phyloP scores from a whole-genome alignment of 1,140 invertebrate genomes.

The Ooceraea biroi region DNA sequence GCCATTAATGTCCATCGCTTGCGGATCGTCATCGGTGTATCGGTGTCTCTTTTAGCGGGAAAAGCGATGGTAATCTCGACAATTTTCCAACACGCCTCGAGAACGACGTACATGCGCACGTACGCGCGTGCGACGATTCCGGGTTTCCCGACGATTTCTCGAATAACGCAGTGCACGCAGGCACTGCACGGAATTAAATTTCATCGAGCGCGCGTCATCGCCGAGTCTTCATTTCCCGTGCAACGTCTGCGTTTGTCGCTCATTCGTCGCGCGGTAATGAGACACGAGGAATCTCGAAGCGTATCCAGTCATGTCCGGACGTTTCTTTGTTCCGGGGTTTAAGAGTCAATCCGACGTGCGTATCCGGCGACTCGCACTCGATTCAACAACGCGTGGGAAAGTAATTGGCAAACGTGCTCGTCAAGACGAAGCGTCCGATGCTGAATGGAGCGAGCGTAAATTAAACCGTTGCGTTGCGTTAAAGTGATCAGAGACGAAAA shows the following conservation, averaged over 20 bases:
- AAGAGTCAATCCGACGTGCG: background rate
- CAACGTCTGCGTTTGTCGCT: background rate
- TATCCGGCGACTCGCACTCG: no score
- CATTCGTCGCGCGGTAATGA: conserved; percentile 21
- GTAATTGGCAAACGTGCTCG: no score
- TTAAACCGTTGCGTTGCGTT: no score
- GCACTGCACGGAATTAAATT: conserved; percentile 8
- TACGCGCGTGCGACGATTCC: background rate
- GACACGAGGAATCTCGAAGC: conserved; percentile 10
- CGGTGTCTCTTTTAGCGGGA: conserved; percentile 43
- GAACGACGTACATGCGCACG: background rate
- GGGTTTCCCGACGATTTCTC: background rate
- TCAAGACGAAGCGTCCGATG: no score
- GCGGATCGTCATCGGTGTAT: conserved; percentile 53
- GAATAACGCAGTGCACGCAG: background rate
- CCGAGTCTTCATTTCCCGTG: conserved; percentile 20
- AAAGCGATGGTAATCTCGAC: conserved; percentile 27
- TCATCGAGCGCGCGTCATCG: background rate
- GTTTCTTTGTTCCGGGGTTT: conserved; percentile 19
- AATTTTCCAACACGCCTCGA: background rate
- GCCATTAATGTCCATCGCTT: conserved; percentile 68
- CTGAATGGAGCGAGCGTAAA: no score
- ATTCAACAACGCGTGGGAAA: no score
- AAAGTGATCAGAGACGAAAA: no score
- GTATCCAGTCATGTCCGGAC: background rate